Conservation (phyloP, 2,888 invertebrate genomes). For the Masnerella sp. region DNA sequence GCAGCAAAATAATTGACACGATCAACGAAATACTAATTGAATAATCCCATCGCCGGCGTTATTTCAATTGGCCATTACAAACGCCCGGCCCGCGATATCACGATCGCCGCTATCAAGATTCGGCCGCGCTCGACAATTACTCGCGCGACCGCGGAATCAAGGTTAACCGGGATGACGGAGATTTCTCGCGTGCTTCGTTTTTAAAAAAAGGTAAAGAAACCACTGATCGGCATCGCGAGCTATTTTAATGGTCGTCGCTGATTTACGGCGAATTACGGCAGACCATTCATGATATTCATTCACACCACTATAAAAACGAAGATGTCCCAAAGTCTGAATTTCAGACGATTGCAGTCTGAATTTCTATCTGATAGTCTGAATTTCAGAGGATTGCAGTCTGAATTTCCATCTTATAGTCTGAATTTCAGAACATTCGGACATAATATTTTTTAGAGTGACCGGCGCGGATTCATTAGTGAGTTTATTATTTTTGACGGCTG, state of each 20-base stretch:
- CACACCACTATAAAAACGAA: too few relatives aligned
- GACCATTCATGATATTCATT: slow-evolving; percentile 57
- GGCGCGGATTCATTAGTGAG: slow-evolving; percentile 12
- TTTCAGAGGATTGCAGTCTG: too few relatives aligned
- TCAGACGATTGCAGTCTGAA: too few relatives aligned
- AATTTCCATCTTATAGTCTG: too few relatives aligned
- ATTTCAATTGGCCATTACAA: slow-evolving; percentile 31
- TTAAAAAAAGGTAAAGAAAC: slow-evolving; percentile 58
- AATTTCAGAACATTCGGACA: too few relatives aligned
- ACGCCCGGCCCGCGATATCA: slow-evolving; percentile 11
- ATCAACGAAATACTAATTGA: slow-evolving; percentile 17
- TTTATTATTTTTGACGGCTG: slow-evolving; percentile 1
- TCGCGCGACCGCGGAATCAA: slow-evolving; percentile 41
- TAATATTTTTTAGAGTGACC: too few relatives aligned
- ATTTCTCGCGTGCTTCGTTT: slow-evolving; percentile 30
- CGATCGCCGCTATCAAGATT: slow-evolving; percentile 47
- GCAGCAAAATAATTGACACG: background rate
- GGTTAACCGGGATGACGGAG: too few relatives aligned
- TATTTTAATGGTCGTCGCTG: slow-evolving; percentile 59
- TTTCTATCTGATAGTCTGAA: too few relatives aligned
- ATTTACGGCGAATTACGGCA: slow-evolving; percentile 43
- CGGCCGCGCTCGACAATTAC: slow-evolving; percentile 47
- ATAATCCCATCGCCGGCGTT: slow-evolving; percentile 12
- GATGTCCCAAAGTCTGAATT: too few relatives aligned
- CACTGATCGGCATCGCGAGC: slow-evolving; percentile 47